These are phyloP conservation scores for Andrena haemorrhoa DNA, from an alignment of 2,888 invertebrate species.

Conservation along the genomic window DNA sequence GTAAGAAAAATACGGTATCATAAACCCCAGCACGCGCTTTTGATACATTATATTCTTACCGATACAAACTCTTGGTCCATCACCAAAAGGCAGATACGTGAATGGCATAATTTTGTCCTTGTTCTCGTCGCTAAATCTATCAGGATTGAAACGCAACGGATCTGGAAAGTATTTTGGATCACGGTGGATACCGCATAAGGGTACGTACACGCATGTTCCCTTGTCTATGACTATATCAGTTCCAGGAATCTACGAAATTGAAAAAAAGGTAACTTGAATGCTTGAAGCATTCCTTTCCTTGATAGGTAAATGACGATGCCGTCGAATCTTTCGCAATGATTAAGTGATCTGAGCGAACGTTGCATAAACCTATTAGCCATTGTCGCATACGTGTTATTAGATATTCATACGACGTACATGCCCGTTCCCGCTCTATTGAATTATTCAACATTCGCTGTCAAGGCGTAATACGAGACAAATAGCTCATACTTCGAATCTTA, in stretches of 20 bases:
- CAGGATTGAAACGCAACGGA: conserved; percentile 76
- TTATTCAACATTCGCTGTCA: too few species aligned
- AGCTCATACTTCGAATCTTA: too few species aligned
- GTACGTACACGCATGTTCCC: conserved; percentile 73
- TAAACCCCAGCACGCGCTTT: background rate
- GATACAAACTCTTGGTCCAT: conserved; percentile 76
- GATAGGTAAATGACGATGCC: too few species aligned
- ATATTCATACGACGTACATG: too few species aligned
- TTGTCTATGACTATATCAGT: conserved; percentile 75
- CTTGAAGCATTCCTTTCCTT: background rate
- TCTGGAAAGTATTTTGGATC: conserved; percentile 72
- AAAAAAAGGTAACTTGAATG: background rate
- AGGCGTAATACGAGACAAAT: too few species aligned
- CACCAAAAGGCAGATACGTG: conserved; percentile 79
- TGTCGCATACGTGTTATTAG: too few species aligned
- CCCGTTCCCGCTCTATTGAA: too few species aligned
- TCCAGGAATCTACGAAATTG: conserved; percentile 71
- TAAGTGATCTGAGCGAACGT: background rate
- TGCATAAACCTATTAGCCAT: background rate
- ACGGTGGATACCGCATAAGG: conserved; percentile 72
- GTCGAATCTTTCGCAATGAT: background rate
- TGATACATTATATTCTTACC: conserved; percentile 60
- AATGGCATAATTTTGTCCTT: conserved; percentile 72
- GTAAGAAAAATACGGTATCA: background rate
- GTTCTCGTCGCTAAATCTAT: conserved; percentile 77